Base-by-base conservation (phyloP, 2,888 invertebrate genomes). In the Microctonus brassicae region DNA sequence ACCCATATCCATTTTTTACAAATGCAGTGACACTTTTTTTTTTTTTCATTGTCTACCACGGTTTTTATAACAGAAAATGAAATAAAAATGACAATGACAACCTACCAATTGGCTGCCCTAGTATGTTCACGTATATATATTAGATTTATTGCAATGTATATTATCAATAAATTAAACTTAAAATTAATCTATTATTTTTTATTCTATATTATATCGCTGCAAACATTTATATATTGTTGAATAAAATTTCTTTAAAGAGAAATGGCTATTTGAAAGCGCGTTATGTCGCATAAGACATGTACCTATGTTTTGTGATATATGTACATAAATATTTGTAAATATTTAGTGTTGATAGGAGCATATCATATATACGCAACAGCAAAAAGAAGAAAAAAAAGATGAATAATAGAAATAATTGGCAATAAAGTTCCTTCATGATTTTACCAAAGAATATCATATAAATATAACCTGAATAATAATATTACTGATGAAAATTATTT, bases 251-350 rank as follows among this genome's bases (percentile, higher is more conserved):
- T n/a, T n/a, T n/a, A 34, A 33, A 34, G 20, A 1, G 17, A 17
- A 29, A 29, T 62, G 42, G n/a, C 39, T 13, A n/a, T 39, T 62
- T 5, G 4, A 29, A 7, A 3, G 39, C 42, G n/a, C 42, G 24
- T 26, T 24, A 42, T 22, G 26, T 39, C 24, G 39, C n/a, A n/a
- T 20, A 42, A 24, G 24, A 22, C 22, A 26, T 42, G 29, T 29
- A 29, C 7, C 29, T 29, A 39, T 42, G 10, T 36, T 61, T 64
- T 64, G 64, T 64, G 17, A 64, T 52, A 64, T 52, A 64, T 52
- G 64, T 52, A 64, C 47, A 70, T 29, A 58, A 58, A 36, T 63
- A 69, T 17, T 39, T 64, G 36, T 63, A 70, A 57, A 63, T 26
- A 47, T 17, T 55, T 63, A 55, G 34, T 24, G 17, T 33, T 34